These are phyloP conservation scores for Chelonoidis abingdonii DNA, from an alignment of 2,113 vertebrate species.

Conservation along the genomic window DNA sequence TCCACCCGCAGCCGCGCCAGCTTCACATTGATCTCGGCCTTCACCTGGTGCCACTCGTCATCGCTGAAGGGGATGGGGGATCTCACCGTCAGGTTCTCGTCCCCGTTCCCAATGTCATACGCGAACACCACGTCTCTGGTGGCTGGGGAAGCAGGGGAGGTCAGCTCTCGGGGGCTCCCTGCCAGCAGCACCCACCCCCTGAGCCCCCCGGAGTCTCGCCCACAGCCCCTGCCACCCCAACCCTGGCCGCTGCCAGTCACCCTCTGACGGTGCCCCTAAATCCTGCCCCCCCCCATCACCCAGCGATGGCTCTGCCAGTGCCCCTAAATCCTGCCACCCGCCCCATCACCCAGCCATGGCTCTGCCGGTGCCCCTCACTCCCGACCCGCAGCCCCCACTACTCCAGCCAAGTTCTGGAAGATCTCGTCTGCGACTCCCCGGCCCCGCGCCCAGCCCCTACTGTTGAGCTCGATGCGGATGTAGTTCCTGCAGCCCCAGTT, in stretches of 20 bases:
- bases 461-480: constrained; percentile 93
- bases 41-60: constrained; percentile 95
- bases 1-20: constrained; percentile 93
- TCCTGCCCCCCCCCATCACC: neutral
- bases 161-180: neutral
- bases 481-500: constrained; percentile 88
- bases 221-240: neutral
- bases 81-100: constrained; percentile 88
- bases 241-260: neutral
- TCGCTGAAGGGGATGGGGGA: constrained; percentile 88
- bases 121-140: constrained; percentile 88
- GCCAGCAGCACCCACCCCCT: neutral
- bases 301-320: no score
- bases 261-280: neutral
- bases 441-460: constrained; percentile 74
- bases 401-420: no score
- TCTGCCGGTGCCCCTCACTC: neutral
- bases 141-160: constrained; percentile 71
- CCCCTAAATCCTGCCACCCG: fast-evolving
- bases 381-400: neutral
- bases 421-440: no score
- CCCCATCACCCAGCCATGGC: neutral
- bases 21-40: constrained; percentile 95
- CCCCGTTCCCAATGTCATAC: constrained; percentile 95
- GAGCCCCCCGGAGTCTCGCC: neutral